Evolutionary conservation across 1,140 invertebrate species (phyloP).

Genomic region (Zaprionus inermis): DNA sequence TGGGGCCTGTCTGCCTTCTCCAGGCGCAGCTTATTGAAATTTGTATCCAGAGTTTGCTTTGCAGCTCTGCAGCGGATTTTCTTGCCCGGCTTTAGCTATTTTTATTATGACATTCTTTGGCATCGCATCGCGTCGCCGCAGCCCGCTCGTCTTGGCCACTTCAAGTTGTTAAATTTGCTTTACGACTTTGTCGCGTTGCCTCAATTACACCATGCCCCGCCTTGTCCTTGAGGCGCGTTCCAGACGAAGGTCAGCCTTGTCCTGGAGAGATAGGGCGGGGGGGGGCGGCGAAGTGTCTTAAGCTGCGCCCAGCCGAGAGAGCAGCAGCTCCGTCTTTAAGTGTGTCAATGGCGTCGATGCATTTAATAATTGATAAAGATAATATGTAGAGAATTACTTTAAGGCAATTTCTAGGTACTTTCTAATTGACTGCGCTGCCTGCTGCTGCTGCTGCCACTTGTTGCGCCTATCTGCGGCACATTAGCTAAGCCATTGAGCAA

Average conservation of each 20-base stretch:
- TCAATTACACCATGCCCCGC: no score
- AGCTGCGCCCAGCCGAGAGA: constrained; percentile 17
- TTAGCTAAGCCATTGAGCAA: constrained; percentile 78
- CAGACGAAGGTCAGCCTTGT: constrained; percentile 56
- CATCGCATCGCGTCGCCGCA: neutral
- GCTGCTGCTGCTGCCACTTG: constrained; percentile 25
- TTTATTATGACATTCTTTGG: constrained; percentile 67
- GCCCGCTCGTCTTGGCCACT: constrained; percentile 42
- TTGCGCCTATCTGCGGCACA: constrained; percentile 65
- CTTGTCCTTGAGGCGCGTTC: constrained; percentile 66
- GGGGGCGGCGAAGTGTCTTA: constrained; percentile 56
- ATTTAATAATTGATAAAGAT: constrained; percentile 21
- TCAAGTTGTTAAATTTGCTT: constrained; percentile 64
- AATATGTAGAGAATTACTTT: constrained; percentile 2
- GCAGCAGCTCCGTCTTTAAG: no score
- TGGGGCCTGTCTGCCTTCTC: neutral
- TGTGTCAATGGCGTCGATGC: constrained; percentile 22
- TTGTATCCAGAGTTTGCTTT: constrained; percentile 74
- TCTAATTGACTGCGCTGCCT: constrained; percentile 56
- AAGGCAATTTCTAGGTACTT: constrained; percentile 70
- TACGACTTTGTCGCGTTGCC: constrained; percentile 70
- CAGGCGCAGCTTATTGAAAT: constrained; percentile 70
- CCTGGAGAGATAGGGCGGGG: no score
- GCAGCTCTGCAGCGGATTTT: constrained; percentile 57
- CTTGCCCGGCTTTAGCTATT: constrained; percentile 51